phyloP scores from a whole-genome alignment of 35 echinoderm and acorn worm genomes.

The Apostichopus californicus region DNA sequence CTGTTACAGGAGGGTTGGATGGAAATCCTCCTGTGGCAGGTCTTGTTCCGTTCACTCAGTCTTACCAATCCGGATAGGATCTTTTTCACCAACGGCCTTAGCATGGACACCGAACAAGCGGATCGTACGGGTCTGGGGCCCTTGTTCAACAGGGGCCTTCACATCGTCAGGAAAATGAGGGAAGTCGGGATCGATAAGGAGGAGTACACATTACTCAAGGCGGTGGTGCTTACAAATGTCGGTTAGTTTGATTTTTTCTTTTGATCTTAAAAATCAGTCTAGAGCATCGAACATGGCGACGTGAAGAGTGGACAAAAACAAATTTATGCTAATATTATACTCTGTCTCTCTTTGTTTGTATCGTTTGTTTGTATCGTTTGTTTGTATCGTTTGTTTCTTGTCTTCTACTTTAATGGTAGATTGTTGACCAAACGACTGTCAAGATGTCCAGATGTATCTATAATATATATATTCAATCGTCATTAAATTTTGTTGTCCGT shows the following conservation, averaged over 20 bases:
- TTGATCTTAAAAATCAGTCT: no score
- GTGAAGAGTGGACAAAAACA: no score
- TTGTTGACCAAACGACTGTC: no score
- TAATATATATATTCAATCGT: no score
- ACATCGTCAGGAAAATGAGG: constrained; percentile 69
- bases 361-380: no score
- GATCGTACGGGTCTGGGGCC: constrained; percentile 62
- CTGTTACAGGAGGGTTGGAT: constrained; percentile 82
- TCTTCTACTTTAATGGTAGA: no score
- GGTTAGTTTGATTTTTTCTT: constrained; percentile 26
- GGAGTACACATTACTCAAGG: constrained; percentile 78
- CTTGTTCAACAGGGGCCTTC: constrained; percentile 56
- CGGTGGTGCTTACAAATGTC: constrained; percentile 70
- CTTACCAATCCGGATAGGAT: constrained; percentile 74
- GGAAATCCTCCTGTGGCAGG: constrained; percentile 77
- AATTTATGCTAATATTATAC: no score
- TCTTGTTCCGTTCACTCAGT: constrained; percentile 76
- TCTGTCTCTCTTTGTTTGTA: no score
- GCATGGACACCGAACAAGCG: constrained; percentile 71
- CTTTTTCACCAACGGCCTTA: constrained; percentile 78
- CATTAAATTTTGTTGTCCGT: no score
- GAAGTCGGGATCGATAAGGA: constrained; percentile 76
- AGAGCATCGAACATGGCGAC: no score
- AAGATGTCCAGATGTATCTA: no score
- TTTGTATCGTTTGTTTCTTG: no score